These are phyloP conservation scores for Rotaria socialis DNA, from an alignment of 2,888 invertebrate genomes.

Conservation along the genomic window DNA sequence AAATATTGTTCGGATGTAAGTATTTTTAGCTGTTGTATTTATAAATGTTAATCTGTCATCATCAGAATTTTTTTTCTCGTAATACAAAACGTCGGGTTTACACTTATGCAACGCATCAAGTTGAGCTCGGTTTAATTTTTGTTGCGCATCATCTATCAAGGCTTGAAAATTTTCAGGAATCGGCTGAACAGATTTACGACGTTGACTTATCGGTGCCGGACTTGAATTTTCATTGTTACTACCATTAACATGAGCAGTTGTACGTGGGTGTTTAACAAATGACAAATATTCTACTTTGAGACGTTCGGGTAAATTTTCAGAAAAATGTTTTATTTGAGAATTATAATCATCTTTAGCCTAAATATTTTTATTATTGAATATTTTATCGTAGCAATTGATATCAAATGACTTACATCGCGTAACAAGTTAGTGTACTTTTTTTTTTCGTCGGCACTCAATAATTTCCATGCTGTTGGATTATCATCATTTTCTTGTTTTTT, in stretches of 20 bases:
- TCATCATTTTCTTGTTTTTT: background rate
- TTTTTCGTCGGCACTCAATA: background rate
- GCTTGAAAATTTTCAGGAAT: background rate
- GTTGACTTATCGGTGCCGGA: background rate
- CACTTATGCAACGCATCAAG: background rate
- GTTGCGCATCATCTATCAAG: background rate
- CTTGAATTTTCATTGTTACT: background rate
- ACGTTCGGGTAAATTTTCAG: conserved; percentile 12
- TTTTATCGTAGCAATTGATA: background rate
- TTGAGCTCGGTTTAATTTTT: conserved; percentile 24
- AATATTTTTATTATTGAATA: background rate
- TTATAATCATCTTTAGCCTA: background rate
- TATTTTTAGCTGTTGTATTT: background rate
- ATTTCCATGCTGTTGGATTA: background rate
- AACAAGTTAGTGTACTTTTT: background rate
- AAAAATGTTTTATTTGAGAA: background rate
- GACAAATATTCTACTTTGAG: background rate
- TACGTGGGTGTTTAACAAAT: background rate
- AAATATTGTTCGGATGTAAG: background rate
- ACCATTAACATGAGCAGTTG: background rate
- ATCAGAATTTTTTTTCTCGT: conserved; percentile 8
- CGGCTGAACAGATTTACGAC: conserved; percentile 11
- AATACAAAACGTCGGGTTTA: background rate
- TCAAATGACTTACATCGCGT: background rate
- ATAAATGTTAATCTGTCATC: background rate